Conservation (phyloP, 2,888 invertebrate species). For the Maniola hyperantus region DNA sequence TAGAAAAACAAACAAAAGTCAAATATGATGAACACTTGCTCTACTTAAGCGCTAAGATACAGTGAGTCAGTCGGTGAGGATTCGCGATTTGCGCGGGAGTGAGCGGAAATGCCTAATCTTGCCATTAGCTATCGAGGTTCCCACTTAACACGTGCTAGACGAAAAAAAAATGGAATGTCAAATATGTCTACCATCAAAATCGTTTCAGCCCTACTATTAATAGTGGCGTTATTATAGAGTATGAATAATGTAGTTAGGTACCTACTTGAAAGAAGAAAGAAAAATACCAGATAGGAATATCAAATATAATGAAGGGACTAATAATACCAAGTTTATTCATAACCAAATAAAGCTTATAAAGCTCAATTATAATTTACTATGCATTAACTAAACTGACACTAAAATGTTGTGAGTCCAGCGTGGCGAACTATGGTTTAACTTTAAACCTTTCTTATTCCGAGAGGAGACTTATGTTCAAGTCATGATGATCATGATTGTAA, state of each 20-base stretch:
- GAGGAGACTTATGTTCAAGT: too few species aligned
- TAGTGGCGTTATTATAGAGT: neutral
- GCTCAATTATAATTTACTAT: too few species aligned
- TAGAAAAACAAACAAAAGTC: slow-evolving; percentile 36
- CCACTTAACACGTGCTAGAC: slow-evolving; percentile 61
- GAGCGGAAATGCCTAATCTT: slow-evolving; percentile 80
- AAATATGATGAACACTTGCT: slow-evolving; percentile 40
- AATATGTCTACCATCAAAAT: neutral
- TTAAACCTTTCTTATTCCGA: too few species aligned
- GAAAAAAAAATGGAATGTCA: slow-evolving; percentile 25
- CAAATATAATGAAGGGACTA: too few species aligned
- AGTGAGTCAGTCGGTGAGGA: slow-evolving; percentile 48
- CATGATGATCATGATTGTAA: too few species aligned
- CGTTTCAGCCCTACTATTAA: neutral
- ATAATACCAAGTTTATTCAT: too few species aligned
- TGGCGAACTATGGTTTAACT: too few species aligned
- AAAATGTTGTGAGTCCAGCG: too few species aligned
- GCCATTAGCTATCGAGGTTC: slow-evolving; percentile 68
- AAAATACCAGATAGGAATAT: too few species aligned
- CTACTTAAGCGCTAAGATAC: slow-evolving; percentile 36
- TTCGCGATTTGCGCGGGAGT: slow-evolving; percentile 59
- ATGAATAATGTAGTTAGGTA: neutral
- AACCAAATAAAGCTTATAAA: too few species aligned
- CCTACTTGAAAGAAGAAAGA: neutral
- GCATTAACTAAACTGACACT: too few species aligned